Base-by-base conservation (phyloP, 2,888 invertebrate species). In the Nezara viridula region DNA sequence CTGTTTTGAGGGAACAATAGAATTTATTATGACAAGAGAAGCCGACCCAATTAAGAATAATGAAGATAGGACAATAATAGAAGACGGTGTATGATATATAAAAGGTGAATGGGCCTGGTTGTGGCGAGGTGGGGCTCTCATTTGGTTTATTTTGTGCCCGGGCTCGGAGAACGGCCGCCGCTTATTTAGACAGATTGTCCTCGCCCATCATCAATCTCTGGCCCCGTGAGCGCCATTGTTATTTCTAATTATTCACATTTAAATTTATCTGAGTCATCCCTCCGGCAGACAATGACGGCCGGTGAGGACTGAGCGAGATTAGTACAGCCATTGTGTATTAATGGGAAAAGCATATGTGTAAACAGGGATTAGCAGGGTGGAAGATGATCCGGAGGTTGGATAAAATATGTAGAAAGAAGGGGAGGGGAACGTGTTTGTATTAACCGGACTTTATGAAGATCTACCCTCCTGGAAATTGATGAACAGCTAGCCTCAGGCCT, bases 291-390 rank as follows among this genome's bases (percentile, higher is more conserved):
- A 47, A 88, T 81, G 44, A 47, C 81, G 81, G 44, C 24, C 81
- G 44, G 44, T 81, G 81, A 40, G 44, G n/a, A 81, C 81, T 44
- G 44, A 10, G n/a, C 9, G 66, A 73, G 66, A 73, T 73, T 37
- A 73, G 16, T 7, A 73, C 19, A n/a, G 81, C 81, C 81, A 81
- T 81, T 81, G 81, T 52, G n/a, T 40, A 86, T 50, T 55, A 40
- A 52, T 55, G 90, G 14, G 16, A 27, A 37, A 32, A 88, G 89
- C 89, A 90, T 90, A 87, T 90, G 90, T 90, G 90, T 90, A 89
- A 90, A 90, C 89, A 90, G 44, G 89, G 89, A 90, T 89, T 90
- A 86, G 90, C 81, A 87, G 77, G 86, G 87, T 81, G 90, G 89
- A 89, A 89, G 89, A 89, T 89, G 89, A 55, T 73, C 24, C 50